Conservation (phyloP, 2,888 invertebrate species). For the Urechis unicinctus region DNA sequence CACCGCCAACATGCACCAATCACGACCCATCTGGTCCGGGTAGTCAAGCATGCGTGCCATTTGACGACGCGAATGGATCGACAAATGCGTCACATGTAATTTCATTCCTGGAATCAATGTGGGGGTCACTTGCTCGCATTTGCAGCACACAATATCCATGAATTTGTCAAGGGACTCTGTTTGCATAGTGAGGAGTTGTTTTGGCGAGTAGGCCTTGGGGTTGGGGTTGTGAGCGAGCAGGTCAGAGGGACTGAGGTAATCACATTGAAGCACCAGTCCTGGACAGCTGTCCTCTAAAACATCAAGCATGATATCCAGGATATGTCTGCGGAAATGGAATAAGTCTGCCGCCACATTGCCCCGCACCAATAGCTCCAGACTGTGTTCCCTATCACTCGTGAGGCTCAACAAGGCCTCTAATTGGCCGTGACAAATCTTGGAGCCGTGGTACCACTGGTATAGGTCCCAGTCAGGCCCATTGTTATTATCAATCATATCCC, state of each 20-base stretch:
- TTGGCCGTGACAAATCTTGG: slow-evolving; percentile 63
- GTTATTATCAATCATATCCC: slow-evolving; percentile 45
- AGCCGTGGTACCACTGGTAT: slow-evolving; percentile 68
- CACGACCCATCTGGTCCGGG: slow-evolving; percentile 55
- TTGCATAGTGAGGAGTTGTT: slow-evolving; percentile 51
- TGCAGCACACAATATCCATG: slow-evolving; percentile 55
- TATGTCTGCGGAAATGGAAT: slow-evolving; percentile 66
- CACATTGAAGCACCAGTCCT: slow-evolving; percentile 62
- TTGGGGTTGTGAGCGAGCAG: slow-evolving; percentile 17
- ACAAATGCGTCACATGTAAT: slow-evolving; percentile 59
- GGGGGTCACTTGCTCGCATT: slow-evolving; percentile 51
- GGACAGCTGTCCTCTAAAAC: slow-evolving; percentile 63
- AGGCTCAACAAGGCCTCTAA: slow-evolving; percentile 63
- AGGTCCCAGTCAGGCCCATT: slow-evolving; percentile 59
- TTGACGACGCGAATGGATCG: slow-evolving; percentile 56
- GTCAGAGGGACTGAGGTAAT: slow-evolving; percentile 56
- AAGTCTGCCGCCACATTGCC: slow-evolving; percentile 56
- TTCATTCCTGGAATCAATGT: slow-evolving; percentile 56
- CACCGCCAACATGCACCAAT: slow-evolving; percentile 58
- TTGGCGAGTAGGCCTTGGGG: slow-evolving; percentile 37
- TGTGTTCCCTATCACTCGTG: slow-evolving; percentile 53
- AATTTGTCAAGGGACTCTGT: slow-evolving; percentile 56
- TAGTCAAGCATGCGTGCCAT: slow-evolving; percentile 54
- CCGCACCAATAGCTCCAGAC: slow-evolving; percentile 63
- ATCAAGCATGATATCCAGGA: slow-evolving; percentile 61